A percentile compares a stretch with the other conserved stretches of the same genome.
Conservation (phyloP, 1,140 invertebrate species). For the Gryllus bimaculatus region DNA sequence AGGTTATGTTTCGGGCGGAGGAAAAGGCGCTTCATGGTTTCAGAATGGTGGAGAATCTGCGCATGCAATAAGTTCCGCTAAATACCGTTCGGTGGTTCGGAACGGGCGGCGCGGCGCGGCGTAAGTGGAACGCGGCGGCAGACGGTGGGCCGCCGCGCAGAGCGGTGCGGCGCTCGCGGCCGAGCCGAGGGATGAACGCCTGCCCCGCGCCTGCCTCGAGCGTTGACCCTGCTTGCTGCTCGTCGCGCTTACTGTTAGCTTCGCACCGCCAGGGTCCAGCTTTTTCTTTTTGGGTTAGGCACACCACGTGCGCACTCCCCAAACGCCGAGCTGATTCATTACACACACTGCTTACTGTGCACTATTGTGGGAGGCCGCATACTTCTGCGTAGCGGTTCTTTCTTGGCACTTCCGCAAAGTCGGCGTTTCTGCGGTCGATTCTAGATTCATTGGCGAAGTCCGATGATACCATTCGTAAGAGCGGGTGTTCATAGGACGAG, state of each 20-base stretch:
- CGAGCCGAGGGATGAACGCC: background rate
- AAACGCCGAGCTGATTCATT: background rate
- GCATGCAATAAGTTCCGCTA: no score
- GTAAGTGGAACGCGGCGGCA: background rate
- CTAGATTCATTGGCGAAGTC: background rate
- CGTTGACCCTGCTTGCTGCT: background rate
- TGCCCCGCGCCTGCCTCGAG: background rate
- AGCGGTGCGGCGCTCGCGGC: no score
- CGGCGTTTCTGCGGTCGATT: background rate
- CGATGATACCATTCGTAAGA: background rate
- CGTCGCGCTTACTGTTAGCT: background rate
- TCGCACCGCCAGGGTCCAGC: background rate
- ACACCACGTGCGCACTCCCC: background rate
- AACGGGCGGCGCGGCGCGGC: no score
- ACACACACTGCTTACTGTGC: background rate
- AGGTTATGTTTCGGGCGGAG: no score
- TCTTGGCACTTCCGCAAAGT: background rate
- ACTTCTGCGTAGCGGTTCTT: background rate
- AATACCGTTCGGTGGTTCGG: no score
- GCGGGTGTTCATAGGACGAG: no score
- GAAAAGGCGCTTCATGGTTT: no score
- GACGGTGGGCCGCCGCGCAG: no score
- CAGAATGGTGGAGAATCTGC: no score
- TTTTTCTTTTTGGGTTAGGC: conserved; percentile 1
- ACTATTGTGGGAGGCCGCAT: background rate